Base-by-base conservation (phyloP, 2,113 vertebrate genomes). In the Saguinus midas region DNA sequence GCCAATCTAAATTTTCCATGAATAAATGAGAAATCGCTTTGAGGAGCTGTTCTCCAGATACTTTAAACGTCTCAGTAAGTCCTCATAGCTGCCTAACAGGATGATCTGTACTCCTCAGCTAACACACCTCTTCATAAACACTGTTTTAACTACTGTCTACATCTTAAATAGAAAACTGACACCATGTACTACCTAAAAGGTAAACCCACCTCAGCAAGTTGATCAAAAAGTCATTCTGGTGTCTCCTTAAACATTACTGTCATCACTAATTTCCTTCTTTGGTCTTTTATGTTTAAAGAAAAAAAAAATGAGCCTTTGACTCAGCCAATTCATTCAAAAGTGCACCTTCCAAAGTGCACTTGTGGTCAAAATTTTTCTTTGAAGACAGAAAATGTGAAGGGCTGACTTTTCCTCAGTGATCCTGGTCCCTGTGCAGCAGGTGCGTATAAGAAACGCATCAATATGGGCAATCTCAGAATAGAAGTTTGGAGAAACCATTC, bases 381-480 rank as follows among this genome's bases (percentile, higher is more conserved):
- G 73, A 45, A 13, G 2, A 7, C 72, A 45, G 27, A 81, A 14
- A 55, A 92, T 9, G 23, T 64, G 87, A 96, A 80, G 2, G 27
- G 3, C 2, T 23, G 70, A 48, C 32, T 75, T 82, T 48, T 40
- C 40, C 43, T 12, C 52, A 8, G 35, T 18, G 13, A 70, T 6
- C 12, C 25, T 16, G 48, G 55, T 52, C 61, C 8, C 52, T 40
- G 4, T 10, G n/a, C 40, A 12, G 91, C 0, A 0, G 14, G 18
- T 2, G 5, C 3, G 21, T n/a, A 27, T 8, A 20, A 57, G 16
- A 90, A 21, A 32, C 0, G 6, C 6, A 20, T 17, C 25, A 5
- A 7, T 37, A 61, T 3, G 3, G 16, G 4, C 13, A 7, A 32
- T 3, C 23, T 2, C 32, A 6, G 37, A n/a, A 18, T 1, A 0